Evolutionary conservation across 2,888 invertebrate species (phyloP).

Genomic region (Galerucella calmariensis): DNA sequence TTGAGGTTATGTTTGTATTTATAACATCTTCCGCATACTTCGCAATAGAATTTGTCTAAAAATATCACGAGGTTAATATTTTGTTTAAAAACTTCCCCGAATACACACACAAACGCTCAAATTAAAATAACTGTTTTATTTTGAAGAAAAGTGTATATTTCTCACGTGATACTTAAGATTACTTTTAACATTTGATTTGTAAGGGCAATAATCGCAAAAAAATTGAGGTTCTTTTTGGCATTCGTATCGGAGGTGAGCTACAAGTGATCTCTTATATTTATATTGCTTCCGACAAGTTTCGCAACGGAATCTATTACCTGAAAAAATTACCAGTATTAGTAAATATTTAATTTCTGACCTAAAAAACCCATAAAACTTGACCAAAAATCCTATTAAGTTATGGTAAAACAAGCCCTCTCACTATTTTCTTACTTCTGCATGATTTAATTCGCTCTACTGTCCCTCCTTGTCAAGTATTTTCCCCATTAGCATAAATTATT

Average conservation of each 20-base stretch:
- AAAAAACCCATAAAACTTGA: too few relatives aligned
- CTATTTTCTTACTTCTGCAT: too few relatives aligned
- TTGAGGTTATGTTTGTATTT: constrained; percentile 46
- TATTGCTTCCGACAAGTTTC: constrained; percentile 52
- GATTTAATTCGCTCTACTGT: too few relatives aligned
- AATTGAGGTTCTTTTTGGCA: constrained; percentile 46
- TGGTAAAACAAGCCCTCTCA: too few relatives aligned
- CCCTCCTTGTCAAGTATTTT: too few relatives aligned
- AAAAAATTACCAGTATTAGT: neutral
- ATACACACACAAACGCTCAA: too few relatives aligned
- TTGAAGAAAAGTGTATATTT: neutral
- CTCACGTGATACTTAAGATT: constrained; percentile 37
- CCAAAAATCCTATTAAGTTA: too few relatives aligned
- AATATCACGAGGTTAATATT: neutral
- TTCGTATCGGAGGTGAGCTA: constrained; percentile 44
- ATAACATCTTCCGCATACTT: constrained; percentile 40
- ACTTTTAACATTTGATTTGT: constrained; percentile 35
- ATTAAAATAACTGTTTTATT: neutral
- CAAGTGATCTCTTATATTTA: constrained; percentile 42
- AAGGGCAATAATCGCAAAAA: constrained; percentile 34
- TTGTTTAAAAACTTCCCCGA: too few relatives aligned
- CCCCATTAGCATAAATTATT: too few relatives aligned
- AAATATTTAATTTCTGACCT: neutral
- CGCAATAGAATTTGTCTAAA: constrained; percentile 53
- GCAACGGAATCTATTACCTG: constrained; percentile 38